phyloP scores from a whole-genome alignment of 2,797 vertebrate species.

The Leptatherina wallacei region DNA sequence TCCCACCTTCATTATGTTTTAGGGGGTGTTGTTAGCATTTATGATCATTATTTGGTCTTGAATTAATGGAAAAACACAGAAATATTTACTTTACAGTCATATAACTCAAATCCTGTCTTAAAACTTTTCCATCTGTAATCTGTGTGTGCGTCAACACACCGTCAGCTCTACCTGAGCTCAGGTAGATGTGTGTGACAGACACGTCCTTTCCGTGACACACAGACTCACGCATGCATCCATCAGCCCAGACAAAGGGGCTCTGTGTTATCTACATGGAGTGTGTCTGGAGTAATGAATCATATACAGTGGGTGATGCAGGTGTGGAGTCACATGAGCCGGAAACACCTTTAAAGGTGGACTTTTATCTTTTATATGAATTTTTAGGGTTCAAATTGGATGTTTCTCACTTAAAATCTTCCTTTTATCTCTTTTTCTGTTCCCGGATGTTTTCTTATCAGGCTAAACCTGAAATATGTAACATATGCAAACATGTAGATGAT shows the following conservation, averaged over 20 bases:
- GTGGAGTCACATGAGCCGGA: slow-evolving; percentile 1
- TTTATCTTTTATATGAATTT: not conserved
- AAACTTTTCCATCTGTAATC: not conserved
- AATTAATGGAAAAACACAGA: not conserved
- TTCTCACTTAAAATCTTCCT: not conserved
- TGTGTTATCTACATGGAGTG: slow-evolving; percentile 65
- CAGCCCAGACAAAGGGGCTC: slow-evolving; percentile 63
- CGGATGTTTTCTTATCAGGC: too few relatives aligned
- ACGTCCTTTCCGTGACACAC: slow-evolving; percentile 48
- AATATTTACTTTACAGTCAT: not conserved
- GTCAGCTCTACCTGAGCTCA: slow-evolving; percentile 51
- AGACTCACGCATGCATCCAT: slow-evolving; percentile 36
- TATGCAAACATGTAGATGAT: too few relatives aligned
- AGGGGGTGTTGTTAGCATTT: not conserved
- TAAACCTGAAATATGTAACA: too few relatives aligned
- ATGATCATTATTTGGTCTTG: not conserved
- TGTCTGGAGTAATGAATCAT: slow-evolving; percentile 59
- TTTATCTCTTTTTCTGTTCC: too few relatives aligned
- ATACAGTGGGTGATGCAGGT: slow-evolving; percentile 39
- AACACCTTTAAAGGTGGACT: not conserved
- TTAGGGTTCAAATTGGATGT: not conserved
- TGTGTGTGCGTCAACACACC: not conserved
- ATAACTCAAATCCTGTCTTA: not conserved
- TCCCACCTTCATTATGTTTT: not conserved
- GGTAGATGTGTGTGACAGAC: slow-evolving; percentile 57